Evolutionary conservation across 2,113 vertebrate species (phyloP).

Genomic region (Cinclus mexicanus): DNA sequence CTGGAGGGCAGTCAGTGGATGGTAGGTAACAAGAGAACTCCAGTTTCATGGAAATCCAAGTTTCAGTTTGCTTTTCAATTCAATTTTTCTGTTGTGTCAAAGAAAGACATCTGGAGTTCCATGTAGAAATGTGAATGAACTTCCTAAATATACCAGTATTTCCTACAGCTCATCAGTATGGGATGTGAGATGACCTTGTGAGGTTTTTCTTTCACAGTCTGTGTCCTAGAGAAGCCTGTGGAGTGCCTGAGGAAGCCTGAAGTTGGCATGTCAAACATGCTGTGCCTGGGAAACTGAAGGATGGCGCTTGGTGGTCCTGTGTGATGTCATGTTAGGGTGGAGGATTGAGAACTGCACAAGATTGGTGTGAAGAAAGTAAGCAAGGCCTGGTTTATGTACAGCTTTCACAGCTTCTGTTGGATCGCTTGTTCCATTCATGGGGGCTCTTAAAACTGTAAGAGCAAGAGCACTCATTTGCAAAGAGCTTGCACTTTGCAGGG

Average conservation of each 20-base stretch:
- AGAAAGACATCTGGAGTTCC: background rate
- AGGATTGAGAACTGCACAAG: background rate
- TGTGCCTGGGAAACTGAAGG: background rate
- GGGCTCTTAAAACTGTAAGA: background rate
- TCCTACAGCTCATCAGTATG: background rate
- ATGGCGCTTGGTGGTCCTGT: accelerated
- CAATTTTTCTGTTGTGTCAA: background rate
- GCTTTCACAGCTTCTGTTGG: background rate
- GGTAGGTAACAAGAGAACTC: background rate
- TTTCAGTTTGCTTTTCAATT: background rate
- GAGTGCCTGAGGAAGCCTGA: background rate
- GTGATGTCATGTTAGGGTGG: background rate
- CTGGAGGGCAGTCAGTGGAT: background rate
- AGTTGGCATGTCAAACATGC: accelerated
- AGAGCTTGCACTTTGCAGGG: background rate
- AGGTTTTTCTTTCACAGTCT: background rate
- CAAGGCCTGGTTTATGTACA: background rate
- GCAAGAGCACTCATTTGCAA: background rate
- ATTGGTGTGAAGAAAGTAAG: background rate
- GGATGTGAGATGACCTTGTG: background rate
- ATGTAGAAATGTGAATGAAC: background rate
- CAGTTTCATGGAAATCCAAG: background rate
- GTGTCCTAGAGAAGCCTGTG: background rate
- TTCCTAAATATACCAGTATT: background rate
- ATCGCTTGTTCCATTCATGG: background rate